Percentiles rank a stretch among this genome's conserved stretches.
These are phyloP conservation scores for Anguilla marmorata DNA, from an alignment of 2,797 vertebrate genomes.

Conservation along the genomic window DNA sequence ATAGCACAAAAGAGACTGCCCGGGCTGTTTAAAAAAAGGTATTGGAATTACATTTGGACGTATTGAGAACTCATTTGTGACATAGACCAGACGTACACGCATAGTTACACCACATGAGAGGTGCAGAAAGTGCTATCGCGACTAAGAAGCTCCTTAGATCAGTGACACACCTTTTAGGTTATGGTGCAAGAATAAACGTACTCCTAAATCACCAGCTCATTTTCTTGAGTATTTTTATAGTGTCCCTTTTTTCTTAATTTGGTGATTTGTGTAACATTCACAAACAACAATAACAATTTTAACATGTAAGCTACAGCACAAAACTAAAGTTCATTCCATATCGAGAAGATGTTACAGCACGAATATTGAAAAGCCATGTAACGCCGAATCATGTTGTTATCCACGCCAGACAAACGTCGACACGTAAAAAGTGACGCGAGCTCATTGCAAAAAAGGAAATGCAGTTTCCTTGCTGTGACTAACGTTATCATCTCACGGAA, in stretches of 20 bases:
- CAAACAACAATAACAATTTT: neutral
- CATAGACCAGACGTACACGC: neutral
- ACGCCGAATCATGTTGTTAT: neutral
- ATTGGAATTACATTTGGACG: neutral
- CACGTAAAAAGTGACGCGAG: neutral
- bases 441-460: conserved; percentile 1
- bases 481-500: neutral
- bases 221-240: neutral
- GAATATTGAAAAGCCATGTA: neutral
- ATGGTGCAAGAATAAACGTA: neutral
- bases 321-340: neutral
- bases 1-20: neutral
- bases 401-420: neutral
- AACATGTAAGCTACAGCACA: neutral
- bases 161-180: neutral
- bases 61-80: neutral
- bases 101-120: neutral
- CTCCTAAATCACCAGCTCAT: neutral
- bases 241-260: neutral
- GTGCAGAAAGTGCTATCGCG: neutral
- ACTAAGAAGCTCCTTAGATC: neutral
- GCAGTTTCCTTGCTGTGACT: neutral
- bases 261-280: neutral
- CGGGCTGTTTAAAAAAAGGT: neutral
- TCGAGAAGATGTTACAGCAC: neutral